Base-by-base conservation (phyloP, 2,113 vertebrate species). In the Clarias magur region DNA sequence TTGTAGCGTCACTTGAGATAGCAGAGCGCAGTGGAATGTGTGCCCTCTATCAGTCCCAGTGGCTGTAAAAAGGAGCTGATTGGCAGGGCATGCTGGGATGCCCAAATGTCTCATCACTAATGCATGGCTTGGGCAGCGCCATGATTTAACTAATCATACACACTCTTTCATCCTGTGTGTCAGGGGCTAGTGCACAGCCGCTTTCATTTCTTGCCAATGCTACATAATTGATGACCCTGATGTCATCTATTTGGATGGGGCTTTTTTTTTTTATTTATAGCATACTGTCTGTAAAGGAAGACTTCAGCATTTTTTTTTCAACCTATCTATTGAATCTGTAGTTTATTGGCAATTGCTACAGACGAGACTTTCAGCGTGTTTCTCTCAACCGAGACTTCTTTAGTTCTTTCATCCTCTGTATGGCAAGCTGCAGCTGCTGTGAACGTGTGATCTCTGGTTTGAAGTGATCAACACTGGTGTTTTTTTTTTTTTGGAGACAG, bases 81-180 rank as follows among this genome's bases (percentile, higher is more conserved):
- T 88, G 86, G 87, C 90, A 91, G 83, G 84, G 90, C 91, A 86
- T 80, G 57, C 93, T 90, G 91, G 78, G 80, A 90, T 91, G 62
- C 93, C 92, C 93, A 82, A 90, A 92, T 92, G 92, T 93, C 94
- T 95, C 93, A 93, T 96, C 91, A 90, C 85, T 93, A 89, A 95
- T 94, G 95, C 94, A 88, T 93, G 94, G 94, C 92, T 92, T 93
- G 88, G 94, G 92, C 91, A 89, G 89, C 91, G 91, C 88, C 88
- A 89, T 94, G 95, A 95, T 96, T 95, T 93, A 93, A 90, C 95
- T 94, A 94, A 94, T 94, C 93, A 93, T 91, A 94, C 88, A 93
- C 93, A 81, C 87, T 88, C 90, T 91, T 88, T 93, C 93, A 93
- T 92, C 93, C 93, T 85, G 70, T 88, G 10, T 15, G 93, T 92